Percentiles rank a stretch among this genome's conserved stretches.
phyloP scores from a whole-genome alignment of 2,113 vertebrate species.

The Tragelaphus scriptus region DNA sequence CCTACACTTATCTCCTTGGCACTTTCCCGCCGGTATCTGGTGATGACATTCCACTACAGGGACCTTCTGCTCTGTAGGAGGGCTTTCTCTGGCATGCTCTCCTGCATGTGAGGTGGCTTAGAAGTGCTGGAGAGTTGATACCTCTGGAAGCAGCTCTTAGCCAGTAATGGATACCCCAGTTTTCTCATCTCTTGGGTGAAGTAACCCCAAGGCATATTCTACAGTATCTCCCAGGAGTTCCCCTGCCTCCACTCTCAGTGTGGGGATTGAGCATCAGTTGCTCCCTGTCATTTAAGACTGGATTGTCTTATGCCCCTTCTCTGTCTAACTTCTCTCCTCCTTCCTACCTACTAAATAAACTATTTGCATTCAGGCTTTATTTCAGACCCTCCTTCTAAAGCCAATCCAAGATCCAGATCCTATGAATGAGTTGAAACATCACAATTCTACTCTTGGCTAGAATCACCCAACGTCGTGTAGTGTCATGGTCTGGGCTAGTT shows the following conservation, averaged over 20 bases:
- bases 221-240: background rate
- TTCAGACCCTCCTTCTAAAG: background rate
- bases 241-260: background rate
- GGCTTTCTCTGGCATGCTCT: background rate
- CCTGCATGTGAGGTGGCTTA: background rate
- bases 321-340: background rate
- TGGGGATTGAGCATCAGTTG: background rate
- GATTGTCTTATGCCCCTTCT: background rate
- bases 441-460: background rate
- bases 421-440: background rate
- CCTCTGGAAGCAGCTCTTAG: background rate
- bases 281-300: too few relatives aligned
- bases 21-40: background rate
- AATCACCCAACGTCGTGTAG: background rate
- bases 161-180: too few relatives aligned
- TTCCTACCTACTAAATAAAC: background rate
- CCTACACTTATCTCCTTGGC: background rate
- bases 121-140: background rate
- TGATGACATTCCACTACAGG: background rate
- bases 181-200: background rate
- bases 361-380: background rate
- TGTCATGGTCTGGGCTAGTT: background rate
- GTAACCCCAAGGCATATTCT: background rate
- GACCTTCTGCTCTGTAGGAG: background rate
- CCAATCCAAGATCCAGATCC: background rate